A percentile compares a stretch with the other conserved stretches of the same genome.
phyloP scores from a whole-genome alignment of 1,140 invertebrate genomes.

The Plutomurus gul region DNA sequence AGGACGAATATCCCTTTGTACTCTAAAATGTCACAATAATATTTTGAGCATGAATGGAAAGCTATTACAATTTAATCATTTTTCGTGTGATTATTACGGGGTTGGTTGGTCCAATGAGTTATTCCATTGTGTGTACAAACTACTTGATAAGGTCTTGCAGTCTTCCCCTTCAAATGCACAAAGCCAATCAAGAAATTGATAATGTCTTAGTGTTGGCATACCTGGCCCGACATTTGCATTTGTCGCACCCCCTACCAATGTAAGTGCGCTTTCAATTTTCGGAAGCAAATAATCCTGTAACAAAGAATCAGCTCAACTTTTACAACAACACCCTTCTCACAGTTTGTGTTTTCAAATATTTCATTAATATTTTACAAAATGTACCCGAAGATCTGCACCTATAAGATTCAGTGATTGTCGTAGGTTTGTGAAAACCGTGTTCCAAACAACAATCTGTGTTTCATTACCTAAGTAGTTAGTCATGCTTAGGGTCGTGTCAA shows the following conservation, averaged over 20 bases:
- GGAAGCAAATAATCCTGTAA: constrained; percentile 36
- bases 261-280: constrained; percentile 35
- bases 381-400: neutral
- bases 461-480: constrained; percentile 36
- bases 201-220: neutral
- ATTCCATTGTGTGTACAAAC: neutral
- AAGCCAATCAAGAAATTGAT: constrained; percentile 42
- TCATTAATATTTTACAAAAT: neutral
- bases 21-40: neutral
- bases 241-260: neutral
- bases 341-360: neutral
- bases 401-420: constrained; percentile 23
- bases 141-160: neutral
- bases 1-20: constrained; percentile 32
- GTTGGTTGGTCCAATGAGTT: neutral
- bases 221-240: neutral
- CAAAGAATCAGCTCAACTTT: neutral
- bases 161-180: neutral
- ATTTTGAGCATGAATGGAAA: neutral
- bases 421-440: constrained; percentile 35
- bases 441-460: constrained; percentile 44
- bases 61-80: too few species aligned
- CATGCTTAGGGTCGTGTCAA: constrained; percentile 35
- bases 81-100: too few species aligned
- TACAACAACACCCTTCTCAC: neutral